phyloP scores from a whole-genome alignment of 2,888 invertebrate species.

The Resseliella maxima region DNA sequence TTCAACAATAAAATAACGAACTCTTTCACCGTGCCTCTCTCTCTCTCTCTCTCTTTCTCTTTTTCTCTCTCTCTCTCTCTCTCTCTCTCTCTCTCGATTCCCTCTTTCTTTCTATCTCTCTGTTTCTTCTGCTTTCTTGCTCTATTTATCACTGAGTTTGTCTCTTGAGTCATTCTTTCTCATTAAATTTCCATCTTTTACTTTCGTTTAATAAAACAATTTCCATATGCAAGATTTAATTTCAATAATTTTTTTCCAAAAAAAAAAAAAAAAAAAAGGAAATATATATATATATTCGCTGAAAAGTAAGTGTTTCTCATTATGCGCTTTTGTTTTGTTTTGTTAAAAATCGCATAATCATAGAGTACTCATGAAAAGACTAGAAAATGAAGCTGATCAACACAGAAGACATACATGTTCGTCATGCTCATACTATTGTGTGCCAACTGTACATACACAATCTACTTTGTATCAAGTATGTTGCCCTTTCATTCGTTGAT shows the following conservation, averaged over 20 bases:
- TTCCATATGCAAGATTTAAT: conserved; percentile 10
- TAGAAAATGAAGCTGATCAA: not conserved
- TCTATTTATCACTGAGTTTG: too few relatives aligned
- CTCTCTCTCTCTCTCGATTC: too few relatives aligned
- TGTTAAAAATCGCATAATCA: not conserved
- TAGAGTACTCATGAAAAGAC: not conserved
- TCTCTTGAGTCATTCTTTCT: too few relatives aligned
- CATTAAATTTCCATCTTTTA: not conserved
- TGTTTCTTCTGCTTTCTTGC: too few relatives aligned
- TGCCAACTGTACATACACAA: not conserved
- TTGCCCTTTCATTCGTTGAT: not conserved
- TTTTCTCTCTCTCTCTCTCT: too few relatives aligned
- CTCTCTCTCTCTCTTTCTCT: too few relatives aligned
- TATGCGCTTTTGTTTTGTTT: not conserved
- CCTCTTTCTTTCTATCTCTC: not conserved
- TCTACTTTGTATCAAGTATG: not conserved
- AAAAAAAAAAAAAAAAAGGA: too few relatives aligned
- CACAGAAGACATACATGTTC: not conserved
- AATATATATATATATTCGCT: not conserved
- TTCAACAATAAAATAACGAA: too few relatives aligned
- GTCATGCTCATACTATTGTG: not conserved
- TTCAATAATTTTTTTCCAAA: not conserved
- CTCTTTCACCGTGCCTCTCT: too few relatives aligned
- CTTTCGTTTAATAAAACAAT: not conserved
- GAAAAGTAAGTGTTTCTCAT: conserved; percentile 5